A percentile compares a stretch with the other conserved stretches of the same genome.
phyloP scores from a whole-genome alignment of 2,888 invertebrate species.

The Acleris laterana region DNA sequence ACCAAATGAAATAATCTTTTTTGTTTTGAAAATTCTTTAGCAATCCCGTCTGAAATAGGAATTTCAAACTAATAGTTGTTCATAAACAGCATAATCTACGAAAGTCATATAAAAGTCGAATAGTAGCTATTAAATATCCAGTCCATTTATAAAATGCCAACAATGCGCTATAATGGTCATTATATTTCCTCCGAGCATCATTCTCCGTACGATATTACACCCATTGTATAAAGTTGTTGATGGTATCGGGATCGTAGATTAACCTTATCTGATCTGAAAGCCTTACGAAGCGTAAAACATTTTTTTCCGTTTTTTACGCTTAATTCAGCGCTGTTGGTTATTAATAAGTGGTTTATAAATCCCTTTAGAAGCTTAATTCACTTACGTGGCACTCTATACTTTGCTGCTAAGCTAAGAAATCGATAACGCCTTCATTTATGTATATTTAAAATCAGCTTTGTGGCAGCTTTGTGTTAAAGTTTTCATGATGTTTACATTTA shows the following conservation, averaged over 20 bases:
- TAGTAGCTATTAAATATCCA: slow-evolving; percentile 24
- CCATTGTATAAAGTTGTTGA: slow-evolving; percentile 38
- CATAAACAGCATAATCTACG: slow-evolving; percentile 14
- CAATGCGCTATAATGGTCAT: slow-evolving; percentile 35
- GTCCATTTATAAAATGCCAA: slow-evolving; percentile 32
- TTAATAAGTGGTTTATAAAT: slow-evolving; percentile 32
- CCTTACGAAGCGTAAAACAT: slow-evolving; percentile 52
- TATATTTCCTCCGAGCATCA: slow-evolving; percentile 36
- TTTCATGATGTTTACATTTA: too few relatives aligned
- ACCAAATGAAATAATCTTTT: too few relatives aligned
- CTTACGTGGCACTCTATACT: too few relatives aligned
- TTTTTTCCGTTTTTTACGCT: slow-evolving; percentile 40
- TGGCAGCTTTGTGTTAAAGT: too few relatives aligned
- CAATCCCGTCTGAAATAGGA: too few relatives aligned
- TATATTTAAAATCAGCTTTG: neutral
- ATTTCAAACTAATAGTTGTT: slow-evolving; percentile 7
- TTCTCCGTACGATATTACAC: slow-evolving; percentile 37
- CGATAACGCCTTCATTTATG: neutral
- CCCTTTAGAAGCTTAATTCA: neutral
- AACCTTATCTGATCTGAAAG: slow-evolving; percentile 51
- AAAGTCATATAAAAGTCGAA: slow-evolving; percentile 18
- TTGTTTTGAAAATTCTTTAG: too few relatives aligned
- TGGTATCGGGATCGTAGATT: slow-evolving; percentile 42
- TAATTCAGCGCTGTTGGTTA: slow-evolving; percentile 31
- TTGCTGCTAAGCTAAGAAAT: too few relatives aligned